phyloP scores from a whole-genome alignment of 2,888 invertebrate genomes.

The Microctonus hyperodae region DNA sequence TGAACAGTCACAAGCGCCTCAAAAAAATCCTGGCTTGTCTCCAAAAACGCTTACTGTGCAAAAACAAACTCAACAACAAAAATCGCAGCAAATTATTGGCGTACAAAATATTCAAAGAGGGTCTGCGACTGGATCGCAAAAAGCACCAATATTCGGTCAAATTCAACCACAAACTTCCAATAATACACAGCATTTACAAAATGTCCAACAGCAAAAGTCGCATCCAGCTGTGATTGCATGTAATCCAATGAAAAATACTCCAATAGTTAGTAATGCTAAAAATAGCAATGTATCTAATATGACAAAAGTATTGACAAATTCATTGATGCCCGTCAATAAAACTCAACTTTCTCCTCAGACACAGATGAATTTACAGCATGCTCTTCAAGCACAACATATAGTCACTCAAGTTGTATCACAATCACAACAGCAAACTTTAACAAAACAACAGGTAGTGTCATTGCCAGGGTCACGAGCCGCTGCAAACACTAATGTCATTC shows the following conservation, averaged over 20 bases:
- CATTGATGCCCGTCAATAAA: conserved; percentile 15
- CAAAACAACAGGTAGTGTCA: conserved; percentile 41
- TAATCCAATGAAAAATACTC: conserved; percentile 26
- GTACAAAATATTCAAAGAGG: conserved; percentile 50
- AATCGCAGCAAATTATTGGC: conserved; percentile 26
- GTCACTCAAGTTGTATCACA: conserved; percentile 13
- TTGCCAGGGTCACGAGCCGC: conserved; percentile 22
- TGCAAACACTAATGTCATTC: conserved; percentile 9
- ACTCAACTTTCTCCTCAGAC: conserved; percentile 17
- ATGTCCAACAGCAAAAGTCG: conserved; percentile 39
- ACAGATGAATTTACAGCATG: conserved; percentile 7
- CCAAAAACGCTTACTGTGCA: conserved; percentile 46
- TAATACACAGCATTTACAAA: conserved; percentile 10
- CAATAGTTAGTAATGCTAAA: conserved; percentile 44
- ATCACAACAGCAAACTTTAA: conserved; percentile 6
- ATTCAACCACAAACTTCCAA: conserved; percentile 19
- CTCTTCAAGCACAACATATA: conserved; percentile 20
- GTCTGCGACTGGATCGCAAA: conserved; percentile 44
- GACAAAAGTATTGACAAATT: conserved; percentile 41
- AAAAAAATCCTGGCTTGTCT: conserved; percentile 45
- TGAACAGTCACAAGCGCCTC: conserved; percentile 38
- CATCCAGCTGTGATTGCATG: conserved; percentile 41
- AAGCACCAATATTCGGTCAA: conserved; percentile 19
- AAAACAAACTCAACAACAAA: conserved; percentile 41
- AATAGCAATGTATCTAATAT: conserved; percentile 54